phyloP scores from a whole-genome alignment of 2,113 vertebrate genomes.

The Trematocara nigrifrons region DNA sequence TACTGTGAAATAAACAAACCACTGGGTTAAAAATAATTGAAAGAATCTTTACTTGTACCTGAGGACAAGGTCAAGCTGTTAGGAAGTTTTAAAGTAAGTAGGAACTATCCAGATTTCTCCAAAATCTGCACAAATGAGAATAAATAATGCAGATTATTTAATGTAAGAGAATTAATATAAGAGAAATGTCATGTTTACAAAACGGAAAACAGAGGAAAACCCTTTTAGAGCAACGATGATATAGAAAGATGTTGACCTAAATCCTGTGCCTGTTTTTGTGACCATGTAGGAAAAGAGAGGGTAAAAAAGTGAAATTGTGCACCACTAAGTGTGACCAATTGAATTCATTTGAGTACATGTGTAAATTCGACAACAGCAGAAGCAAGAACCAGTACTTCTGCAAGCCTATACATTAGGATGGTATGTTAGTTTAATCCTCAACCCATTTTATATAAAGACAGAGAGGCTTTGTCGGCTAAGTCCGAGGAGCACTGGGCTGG shows the following conservation, averaged over 20 bases:
- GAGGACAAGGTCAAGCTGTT: neutral
- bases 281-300: neutral
- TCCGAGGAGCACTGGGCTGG: conserved; percentile 42
- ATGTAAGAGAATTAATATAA: neutral
- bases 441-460: conserved; percentile 43
- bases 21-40: neutral
- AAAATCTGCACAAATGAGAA: neutral
- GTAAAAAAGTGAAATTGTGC: neutral
- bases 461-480: conserved; percentile 33
- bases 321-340: neutral
- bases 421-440: conserved; percentile 40
- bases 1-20: neutral
- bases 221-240: neutral
- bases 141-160: neutral
- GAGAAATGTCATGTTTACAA: neutral
- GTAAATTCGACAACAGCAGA: neutral
- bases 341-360: neutral
- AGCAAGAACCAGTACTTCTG: neutral
- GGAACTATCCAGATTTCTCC: neutral
- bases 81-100: neutral
- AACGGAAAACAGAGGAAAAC: neutral
- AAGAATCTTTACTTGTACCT: neutral
- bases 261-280: neutral
- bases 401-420: conserved; percentile 1
- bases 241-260: neutral